Base-by-base conservation (phyloP, 1,140 invertebrate genomes). In the Akabosia matsudoensis region DNA sequence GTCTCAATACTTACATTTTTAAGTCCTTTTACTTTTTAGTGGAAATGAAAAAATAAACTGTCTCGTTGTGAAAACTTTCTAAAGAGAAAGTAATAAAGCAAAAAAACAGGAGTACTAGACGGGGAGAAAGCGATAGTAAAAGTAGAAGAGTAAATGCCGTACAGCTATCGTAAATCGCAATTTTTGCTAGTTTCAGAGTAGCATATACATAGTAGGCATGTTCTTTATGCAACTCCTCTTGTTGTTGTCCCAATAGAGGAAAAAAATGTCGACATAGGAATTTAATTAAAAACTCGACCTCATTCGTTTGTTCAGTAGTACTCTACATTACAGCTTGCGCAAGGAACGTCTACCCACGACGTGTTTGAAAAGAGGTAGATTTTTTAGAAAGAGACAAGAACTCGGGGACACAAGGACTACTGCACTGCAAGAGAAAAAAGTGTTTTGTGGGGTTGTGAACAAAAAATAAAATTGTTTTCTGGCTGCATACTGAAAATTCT, bases 231-330 rank as follows among this genome's bases (percentile, higher is more conserved):
- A n/a, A n/a, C 22, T 22, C 61, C 61, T 31, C 28, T 28, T 67
- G 24, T 67, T 30, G 26, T 30, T 10, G 31, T 13, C 1, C 26
- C 4, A n/a, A 67, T 30, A 31, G 4, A 28, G 28, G 24, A 67
- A n/a, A 67, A 67, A 67, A 67, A 67, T 67, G 61, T 67, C 61
- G 61, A 67, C 61, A 67, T 67, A 67, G 61, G 61, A 67, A 67
- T 67, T 67, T 67, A 67, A 67, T 67, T 67, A 67, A 67, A 67
- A 67, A 67, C n/a, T 22, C 61, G 61, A 67, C 61, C 61, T 67
- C 61, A 30, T 67, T 67, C 61, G 22, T 61, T 67, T 30, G 10
- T 61, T 61, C 54, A n/a, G n/a, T n/a, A n/a, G 54, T 61, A 61
- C 24, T 61, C 14, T 14, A 4, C 54, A 61, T 13, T 10, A 24